These are phyloP conservation scores for Gallinago nigripennis DNA, from an alignment of 2,797 vertebrate species.

Conservation along the genomic window DNA sequence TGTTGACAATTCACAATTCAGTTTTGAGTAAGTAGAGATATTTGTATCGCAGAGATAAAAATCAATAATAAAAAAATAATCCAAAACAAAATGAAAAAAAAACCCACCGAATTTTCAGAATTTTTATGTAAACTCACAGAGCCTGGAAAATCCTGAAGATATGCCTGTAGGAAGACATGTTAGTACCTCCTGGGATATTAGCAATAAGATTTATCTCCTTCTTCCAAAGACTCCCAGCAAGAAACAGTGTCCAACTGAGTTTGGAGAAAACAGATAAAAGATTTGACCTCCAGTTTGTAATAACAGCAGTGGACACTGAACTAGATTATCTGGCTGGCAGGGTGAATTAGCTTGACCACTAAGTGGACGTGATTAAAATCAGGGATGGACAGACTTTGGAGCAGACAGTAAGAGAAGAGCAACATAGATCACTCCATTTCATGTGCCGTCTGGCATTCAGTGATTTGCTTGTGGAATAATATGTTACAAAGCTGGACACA, in stretches of 20 bases:
- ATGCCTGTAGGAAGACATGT: neutral
- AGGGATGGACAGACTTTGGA: neutral
- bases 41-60: neutral
- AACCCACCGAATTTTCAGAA: neutral
- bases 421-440: neutral
- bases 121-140: neutral
- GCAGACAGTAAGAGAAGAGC: neutral
- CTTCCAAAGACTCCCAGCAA: neutral
- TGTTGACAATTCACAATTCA: neutral
- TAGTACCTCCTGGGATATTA: neutral
- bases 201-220: neutral
- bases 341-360: slow-evolving; percentile 41
- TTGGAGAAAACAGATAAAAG: slow-evolving; percentile 20
- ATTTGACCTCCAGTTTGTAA: slow-evolving; percentile 25
- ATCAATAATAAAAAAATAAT: neutral
- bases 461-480: neutral
- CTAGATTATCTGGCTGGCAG: neutral
- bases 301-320: slow-evolving; percentile 18
- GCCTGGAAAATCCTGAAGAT: neutral
- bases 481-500: neutral
- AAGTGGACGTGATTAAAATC: neutral
- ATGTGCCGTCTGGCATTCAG: neutral
- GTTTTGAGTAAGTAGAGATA: neutral
- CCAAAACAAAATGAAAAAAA: neutral
- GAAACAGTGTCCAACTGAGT: neutral